Percentiles rank a stretch among this genome's conserved stretches.
Conservation (phyloP, 2,113 vertebrate genomes). For the Sander vitreus region DNA sequence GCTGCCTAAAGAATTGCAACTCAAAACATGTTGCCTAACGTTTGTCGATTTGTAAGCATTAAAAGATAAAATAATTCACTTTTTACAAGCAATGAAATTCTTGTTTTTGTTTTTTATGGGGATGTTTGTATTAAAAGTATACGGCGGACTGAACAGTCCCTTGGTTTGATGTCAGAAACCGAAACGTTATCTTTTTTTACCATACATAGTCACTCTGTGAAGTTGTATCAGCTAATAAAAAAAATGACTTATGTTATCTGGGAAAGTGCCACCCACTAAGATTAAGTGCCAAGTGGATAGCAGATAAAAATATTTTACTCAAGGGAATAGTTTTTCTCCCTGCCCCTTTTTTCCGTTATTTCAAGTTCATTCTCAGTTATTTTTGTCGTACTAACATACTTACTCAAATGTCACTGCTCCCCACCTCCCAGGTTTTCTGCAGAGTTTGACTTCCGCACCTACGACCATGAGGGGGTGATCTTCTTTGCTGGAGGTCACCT, state of each 20-base stretch:
- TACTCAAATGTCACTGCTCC: conserved; percentile 1
- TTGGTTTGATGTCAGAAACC: not conserved
- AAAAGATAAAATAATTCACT: not conserved
- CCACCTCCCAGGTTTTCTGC: conserved; percentile 83
- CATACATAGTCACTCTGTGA: conserved; percentile 10
- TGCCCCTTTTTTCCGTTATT: not conserved
- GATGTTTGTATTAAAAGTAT: not conserved
- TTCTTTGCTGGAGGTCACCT: conserved; percentile 95
- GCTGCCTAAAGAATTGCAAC: too few species aligned
- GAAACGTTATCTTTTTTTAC: not conserved
- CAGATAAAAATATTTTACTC: conserved; percentile 16
- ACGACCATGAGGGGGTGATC: conserved; percentile 94
- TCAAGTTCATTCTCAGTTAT: not conserved
- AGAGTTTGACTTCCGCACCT: conserved; percentile 97
- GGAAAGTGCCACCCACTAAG: not conserved
- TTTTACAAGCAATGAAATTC: not conserved
- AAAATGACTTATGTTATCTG: conserved; percentile 10
- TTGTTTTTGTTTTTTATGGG: not conserved
- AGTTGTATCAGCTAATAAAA: not conserved
- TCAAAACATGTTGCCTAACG: not conserved
- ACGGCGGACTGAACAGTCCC: not conserved
- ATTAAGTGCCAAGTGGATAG: conserved; percentile 11
- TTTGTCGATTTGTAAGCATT: not conserved
- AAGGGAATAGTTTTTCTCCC: not conserved
- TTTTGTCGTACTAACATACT: not conserved